Conservation (phyloP, 2,797 vertebrate genomes). For the Chelmon rostratus region DNA sequence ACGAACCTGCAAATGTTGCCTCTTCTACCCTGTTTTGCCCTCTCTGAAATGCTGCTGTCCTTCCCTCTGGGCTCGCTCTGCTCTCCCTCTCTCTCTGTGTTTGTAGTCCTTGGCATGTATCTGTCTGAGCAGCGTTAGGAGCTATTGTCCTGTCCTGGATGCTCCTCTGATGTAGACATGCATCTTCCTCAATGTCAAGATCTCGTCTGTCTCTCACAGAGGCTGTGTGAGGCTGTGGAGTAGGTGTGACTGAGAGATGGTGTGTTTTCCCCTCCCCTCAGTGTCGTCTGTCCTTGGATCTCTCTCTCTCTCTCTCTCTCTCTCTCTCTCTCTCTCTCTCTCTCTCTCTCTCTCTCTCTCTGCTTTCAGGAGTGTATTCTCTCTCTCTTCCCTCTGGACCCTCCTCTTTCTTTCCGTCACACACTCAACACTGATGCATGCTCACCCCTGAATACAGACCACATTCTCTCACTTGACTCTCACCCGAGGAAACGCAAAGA, state of each 20-base stretch:
- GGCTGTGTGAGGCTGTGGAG: slow-evolving; percentile 40
- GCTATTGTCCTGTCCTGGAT: slow-evolving; percentile 56
- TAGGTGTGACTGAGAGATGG: slow-evolving; percentile 60
- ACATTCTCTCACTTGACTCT: slow-evolving; percentile 42
- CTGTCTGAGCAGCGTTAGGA: slow-evolving; percentile 42
- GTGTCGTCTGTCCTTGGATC: slow-evolving; percentile 67
- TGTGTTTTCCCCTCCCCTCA: slow-evolving; percentile 67
- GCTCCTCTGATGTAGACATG: slow-evolving; percentile 57
- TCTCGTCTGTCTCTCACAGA: slow-evolving; percentile 49
- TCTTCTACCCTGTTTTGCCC: slow-evolving; percentile 28
- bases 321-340: slow-evolving; percentile 40
- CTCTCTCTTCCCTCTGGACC: slow-evolving; percentile 44
- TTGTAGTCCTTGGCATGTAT: slow-evolving; percentile 58
- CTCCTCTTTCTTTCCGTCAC: slow-evolving; percentile 64
- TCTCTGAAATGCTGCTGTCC: slow-evolving; percentile 47
- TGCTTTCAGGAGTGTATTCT: slow-evolving; percentile 44
- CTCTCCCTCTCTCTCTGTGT: slow-evolving; percentile 27
- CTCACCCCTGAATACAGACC: slow-evolving; percentile 42
- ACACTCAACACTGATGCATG: slow-evolving; percentile 43
- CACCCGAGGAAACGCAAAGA: not conserved
- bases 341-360: slow-evolving; percentile 41
- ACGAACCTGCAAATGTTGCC: slow-evolving; percentile 26
- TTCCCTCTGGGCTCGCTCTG: slow-evolving; percentile 44
- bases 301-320: slow-evolving; percentile 63
- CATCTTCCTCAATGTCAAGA: slow-evolving; percentile 68